These are phyloP conservation scores for Myotis pilosus DNA, from an alignment of 2,797 vertebrate genomes.

Conservation along the genomic window DNA sequence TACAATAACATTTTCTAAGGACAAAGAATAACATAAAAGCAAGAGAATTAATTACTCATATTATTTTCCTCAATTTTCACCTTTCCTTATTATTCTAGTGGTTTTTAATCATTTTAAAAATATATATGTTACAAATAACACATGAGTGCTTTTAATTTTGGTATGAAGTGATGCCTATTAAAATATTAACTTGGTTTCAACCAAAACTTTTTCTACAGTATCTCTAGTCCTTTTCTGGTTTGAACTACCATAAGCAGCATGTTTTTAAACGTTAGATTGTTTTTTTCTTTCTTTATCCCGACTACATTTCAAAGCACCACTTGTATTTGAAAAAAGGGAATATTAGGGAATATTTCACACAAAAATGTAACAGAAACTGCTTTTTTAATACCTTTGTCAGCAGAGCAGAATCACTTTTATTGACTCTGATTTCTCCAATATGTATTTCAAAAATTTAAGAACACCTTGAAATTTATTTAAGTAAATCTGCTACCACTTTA, in stretches of 20 bases:
- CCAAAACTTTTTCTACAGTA: not conserved
- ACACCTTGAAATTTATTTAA: constrained; percentile 71
- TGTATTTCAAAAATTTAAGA: constrained; percentile 65
- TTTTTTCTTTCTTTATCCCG: not conserved
- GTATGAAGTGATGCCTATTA: not conserved
- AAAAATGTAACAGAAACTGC: not conserved
- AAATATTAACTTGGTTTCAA: not conserved
- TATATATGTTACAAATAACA: not conserved
- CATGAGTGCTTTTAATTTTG: not conserved
- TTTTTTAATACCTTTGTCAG: not conserved
- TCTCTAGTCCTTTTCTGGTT: not conserved
- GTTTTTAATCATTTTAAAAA: not conserved
- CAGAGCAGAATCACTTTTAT: constrained; percentile 29
- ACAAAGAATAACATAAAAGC: not conserved
- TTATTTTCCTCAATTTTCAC: not conserved
- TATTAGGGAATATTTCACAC: too few relatives aligned
- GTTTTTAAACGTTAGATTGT: not conserved
- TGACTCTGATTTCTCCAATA: constrained; percentile 64
- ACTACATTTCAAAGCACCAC: not conserved
- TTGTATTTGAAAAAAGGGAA: not conserved
- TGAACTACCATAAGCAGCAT: not conserved
- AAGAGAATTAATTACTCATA: not conserved
- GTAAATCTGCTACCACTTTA: constrained; percentile 46
- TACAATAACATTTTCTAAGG: not conserved
- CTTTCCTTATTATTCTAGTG: not conserved